A percentile compares a stretch with the other conserved stretches of the same genome.
phyloP scores from a whole-genome alignment of 2,113 vertebrate genomes.

The Lota lota region DNA sequence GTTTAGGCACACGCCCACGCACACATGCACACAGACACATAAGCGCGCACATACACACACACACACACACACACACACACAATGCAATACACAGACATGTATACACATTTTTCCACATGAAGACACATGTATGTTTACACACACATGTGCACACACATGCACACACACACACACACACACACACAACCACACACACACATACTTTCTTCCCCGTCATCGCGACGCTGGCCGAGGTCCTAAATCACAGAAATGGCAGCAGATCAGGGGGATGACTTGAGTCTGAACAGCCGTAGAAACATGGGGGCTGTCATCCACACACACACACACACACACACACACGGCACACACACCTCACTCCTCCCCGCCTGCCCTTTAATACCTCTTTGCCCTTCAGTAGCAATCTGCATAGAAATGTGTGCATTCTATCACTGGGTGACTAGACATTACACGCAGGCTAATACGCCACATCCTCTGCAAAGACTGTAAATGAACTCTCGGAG shows the following conservation, averaged over 20 bases:
- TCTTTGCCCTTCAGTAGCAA: conserved; percentile 68
- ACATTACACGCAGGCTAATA: conserved; percentile 71
- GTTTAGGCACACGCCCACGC: too few relatives aligned
- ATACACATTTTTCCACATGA: neutral
- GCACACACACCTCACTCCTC: too few relatives aligned
- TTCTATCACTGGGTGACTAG: conserved; percentile 68
- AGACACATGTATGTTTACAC: too few relatives aligned
- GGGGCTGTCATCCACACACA: conserved; percentile 37
- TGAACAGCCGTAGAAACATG: conserved; percentile 67
- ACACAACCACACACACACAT: neutral
- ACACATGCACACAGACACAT: too few relatives aligned
- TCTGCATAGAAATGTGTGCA: conserved; percentile 71
- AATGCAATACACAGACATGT: neutral
- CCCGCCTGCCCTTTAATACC: conserved; percentile 63
- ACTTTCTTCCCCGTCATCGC: neutral
- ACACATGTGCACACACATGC: neutral
- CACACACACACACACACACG: too few relatives aligned
- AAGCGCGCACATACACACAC: too few relatives aligned
- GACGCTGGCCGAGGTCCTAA: conserved; percentile 60
- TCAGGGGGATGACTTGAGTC: conserved; percentile 76
- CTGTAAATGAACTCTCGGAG: conserved; percentile 65
- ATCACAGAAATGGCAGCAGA: conserved; percentile 75
- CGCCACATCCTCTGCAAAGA: conserved; percentile 54
- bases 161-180: neutral
- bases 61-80: too few relatives aligned